phyloP scores from a whole-genome alignment of 2,888 invertebrate genomes.

The Hybos culiciformis region DNA sequence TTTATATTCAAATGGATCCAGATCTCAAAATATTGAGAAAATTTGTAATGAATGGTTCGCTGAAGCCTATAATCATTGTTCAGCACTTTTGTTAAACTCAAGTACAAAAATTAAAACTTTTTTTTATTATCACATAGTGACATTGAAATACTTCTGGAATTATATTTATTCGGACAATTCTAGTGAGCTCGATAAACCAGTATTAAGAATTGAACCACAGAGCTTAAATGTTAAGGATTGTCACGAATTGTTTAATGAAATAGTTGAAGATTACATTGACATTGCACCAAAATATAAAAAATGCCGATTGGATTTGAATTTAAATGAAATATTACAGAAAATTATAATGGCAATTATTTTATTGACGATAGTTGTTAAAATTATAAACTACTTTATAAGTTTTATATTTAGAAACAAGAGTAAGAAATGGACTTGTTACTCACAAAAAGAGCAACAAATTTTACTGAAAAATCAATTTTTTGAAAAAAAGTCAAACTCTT shows the following conservation, averaged over 20 bases:
- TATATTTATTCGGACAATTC: background rate
- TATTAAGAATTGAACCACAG: background rate
- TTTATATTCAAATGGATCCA: constrained; percentile 1
- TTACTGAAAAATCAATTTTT: no score
- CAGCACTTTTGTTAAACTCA: constrained; percentile 3
- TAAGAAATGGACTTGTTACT: no score
- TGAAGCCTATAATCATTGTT: constrained; percentile 7
- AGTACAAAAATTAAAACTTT: background rate
- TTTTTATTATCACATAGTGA: constrained; percentile 2
- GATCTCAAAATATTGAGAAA: background rate
- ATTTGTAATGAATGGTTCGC: constrained; percentile 6
- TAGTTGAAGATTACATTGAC: constrained; percentile 6
- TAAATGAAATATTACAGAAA: background rate
- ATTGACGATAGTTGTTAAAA: no score
- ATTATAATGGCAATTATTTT: no score
- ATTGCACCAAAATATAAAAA: no score
- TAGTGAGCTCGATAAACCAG: background rate
- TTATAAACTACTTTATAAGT: no score
- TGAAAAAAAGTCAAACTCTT: no score
- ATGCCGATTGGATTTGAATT: no score
- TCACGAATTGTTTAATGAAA: constrained; percentile 3
- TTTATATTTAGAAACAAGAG: no score
- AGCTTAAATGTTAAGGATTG: constrained; percentile 3
- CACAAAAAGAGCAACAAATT: no score
- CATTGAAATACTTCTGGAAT: background rate